Percentiles rank a stretch among this genome's conserved stretches.
phyloP scores from a whole-genome alignment of 2,113 vertebrate species.

The Alligator sinensis region DNA sequence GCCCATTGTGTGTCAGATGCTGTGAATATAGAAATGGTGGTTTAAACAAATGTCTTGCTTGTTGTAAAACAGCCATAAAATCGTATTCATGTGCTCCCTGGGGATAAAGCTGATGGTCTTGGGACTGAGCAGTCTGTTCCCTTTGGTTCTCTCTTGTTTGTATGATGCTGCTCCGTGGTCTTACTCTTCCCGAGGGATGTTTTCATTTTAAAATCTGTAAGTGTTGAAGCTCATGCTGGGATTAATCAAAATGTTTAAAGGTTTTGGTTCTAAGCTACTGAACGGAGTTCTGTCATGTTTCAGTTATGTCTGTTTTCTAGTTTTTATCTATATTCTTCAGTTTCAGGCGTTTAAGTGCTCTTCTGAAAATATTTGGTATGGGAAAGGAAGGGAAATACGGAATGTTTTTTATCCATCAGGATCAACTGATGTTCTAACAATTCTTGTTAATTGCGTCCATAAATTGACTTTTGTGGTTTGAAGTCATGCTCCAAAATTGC shows the following conservation, averaged over 20 bases:
- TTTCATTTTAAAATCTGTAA: conserved; percentile 13
- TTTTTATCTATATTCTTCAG: too few relatives aligned
- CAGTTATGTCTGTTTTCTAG: too few relatives aligned
- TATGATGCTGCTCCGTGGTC: neutral
- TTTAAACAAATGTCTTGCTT: neutral
- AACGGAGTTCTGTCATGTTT: neutral
- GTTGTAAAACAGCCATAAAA: neutral
- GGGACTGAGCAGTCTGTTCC: neutral
- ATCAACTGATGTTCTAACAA: conserved; percentile 39
- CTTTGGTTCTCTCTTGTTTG: neutral
- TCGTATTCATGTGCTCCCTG: too few relatives aligned
- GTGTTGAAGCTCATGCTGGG: neutral
- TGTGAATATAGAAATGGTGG: neutral
- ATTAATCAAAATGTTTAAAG: too few relatives aligned
- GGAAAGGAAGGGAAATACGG: conserved; percentile 7
- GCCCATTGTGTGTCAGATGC: neutral
- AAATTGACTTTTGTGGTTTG: neutral
- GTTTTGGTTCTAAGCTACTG: too few relatives aligned
- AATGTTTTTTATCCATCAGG: conserved; percentile 9
- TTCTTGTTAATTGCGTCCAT: accelerated
- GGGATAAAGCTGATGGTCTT: too few relatives aligned
- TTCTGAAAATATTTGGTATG: neutral
- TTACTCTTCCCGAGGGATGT: neutral
- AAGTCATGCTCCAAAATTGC: neutral
- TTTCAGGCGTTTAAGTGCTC: too few relatives aligned